phyloP scores from a whole-genome alignment of 2,113 vertebrate species.

The Chionis minor region DNA sequence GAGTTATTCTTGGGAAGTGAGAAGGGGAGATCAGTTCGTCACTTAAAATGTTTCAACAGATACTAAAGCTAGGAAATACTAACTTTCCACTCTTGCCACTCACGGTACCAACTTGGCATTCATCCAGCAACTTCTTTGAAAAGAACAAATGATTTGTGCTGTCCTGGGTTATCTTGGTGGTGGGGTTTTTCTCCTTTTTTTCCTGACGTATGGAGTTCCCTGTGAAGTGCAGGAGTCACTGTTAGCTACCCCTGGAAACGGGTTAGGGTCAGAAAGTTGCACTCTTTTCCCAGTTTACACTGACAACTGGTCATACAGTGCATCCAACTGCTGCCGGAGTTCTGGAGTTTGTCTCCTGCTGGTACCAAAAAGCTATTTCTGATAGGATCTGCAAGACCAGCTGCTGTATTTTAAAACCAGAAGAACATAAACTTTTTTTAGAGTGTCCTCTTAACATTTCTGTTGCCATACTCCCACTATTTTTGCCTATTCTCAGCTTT shows the following conservation, averaged over 20 bases:
- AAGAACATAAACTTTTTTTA: background rate
- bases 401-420: background rate
- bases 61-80: background rate
- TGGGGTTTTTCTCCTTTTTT: background rate
- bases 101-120: background rate
- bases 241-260: too few relatives aligned
- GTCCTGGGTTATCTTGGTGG: background rate
- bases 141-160: background rate
- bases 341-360: background rate
- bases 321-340: background rate
- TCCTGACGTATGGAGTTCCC: accelerated
- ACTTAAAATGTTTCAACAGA: background rate
- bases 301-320: background rate
- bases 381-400: background rate
- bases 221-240: background rate
- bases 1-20: background rate
- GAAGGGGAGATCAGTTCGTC: background rate
- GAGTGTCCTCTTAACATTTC: background rate
- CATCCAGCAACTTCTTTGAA: background rate
- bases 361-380: accelerated
- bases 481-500: background rate
- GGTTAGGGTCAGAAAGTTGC: background rate
- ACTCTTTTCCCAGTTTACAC: background rate
- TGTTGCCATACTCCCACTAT: background rate
- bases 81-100: background rate